Conservation (phyloP, 2,113 vertebrate genomes). For the Pomatorhinus ruficollis region DNA sequence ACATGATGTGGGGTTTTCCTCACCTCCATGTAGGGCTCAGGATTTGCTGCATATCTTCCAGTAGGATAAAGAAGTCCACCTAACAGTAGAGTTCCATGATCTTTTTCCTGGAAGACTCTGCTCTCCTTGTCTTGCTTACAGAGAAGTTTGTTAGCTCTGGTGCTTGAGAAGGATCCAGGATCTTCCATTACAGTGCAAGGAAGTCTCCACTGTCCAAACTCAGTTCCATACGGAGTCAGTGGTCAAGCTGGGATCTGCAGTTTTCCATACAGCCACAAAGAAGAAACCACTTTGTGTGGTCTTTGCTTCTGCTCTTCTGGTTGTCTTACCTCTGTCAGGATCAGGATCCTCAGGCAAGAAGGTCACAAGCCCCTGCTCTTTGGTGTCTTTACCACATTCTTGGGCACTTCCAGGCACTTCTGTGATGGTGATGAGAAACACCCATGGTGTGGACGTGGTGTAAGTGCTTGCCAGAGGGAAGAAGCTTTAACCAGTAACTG, state of each 20-base stretch:
- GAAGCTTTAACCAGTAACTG: background rate
- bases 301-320: background rate
- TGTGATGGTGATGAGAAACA: background rate
- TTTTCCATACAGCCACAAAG: background rate
- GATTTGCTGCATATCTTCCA: background rate
- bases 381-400: background rate
- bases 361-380: background rate
- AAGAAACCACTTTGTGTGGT: background rate
- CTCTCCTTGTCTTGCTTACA: background rate
- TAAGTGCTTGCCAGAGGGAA: background rate
- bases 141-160: background rate
- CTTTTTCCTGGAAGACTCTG: background rate
- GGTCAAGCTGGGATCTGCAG: background rate
- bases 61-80: background rate
- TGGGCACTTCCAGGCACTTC: background rate
- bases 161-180: background rate
- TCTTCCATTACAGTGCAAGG: background rate
- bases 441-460: fast-evolving
- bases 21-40: background rate
- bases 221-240: background rate
- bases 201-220: background rate
- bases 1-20: background rate
- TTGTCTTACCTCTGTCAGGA: background rate
- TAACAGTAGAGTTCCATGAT: background rate
- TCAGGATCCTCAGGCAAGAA: background rate